These are phyloP conservation scores for Caiman crocodilus DNA, from an alignment of 2,797 vertebrate species.

Conservation along the genomic window DNA sequence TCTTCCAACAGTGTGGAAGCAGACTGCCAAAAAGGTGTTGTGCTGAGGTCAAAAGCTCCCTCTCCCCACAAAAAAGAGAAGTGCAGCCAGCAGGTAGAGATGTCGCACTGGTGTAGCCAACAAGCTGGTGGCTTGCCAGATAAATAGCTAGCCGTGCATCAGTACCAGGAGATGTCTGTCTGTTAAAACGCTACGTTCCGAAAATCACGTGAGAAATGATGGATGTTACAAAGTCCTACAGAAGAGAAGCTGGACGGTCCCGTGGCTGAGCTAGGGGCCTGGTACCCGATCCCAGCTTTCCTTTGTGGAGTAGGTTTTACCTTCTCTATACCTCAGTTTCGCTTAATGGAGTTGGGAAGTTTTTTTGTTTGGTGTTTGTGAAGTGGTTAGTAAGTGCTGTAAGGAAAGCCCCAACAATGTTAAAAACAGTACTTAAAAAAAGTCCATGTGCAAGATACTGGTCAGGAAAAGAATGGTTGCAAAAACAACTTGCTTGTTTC, in stretches of 20 bases:
- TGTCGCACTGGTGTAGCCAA: not conserved
- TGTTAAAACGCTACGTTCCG: slow-evolving; percentile 64
- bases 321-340: slow-evolving; percentile 42
- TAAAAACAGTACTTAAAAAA: not conserved
- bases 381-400: rapidly evolving
- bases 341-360: not conserved
- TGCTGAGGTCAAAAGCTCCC: too few relatives aligned
- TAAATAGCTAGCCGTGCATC: not conserved
- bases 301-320: not conserved
- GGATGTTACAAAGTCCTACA: slow-evolving; percentile 44
- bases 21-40: too few relatives aligned
- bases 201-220: slow-evolving; percentile 65
- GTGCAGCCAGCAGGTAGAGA: not conserved
- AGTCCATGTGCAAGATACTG: not conserved
- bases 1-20: not conserved
- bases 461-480: not conserved
- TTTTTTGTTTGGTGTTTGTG: not conserved
- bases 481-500: not conserved
- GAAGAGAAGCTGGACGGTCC: slow-evolving; percentile 66
- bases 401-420: rapidly evolving
- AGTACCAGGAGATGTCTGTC: slow-evolving; percentile 48
- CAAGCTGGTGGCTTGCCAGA: slow-evolving; percentile 32
- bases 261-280: slow-evolving; percentile 44
- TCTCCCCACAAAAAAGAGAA: too few relatives aligned
- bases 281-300: not conserved